Evolutionary conservation across 2,888 invertebrate genomes (phyloP).

Genomic region (Drosophila setosimentum): DNA sequence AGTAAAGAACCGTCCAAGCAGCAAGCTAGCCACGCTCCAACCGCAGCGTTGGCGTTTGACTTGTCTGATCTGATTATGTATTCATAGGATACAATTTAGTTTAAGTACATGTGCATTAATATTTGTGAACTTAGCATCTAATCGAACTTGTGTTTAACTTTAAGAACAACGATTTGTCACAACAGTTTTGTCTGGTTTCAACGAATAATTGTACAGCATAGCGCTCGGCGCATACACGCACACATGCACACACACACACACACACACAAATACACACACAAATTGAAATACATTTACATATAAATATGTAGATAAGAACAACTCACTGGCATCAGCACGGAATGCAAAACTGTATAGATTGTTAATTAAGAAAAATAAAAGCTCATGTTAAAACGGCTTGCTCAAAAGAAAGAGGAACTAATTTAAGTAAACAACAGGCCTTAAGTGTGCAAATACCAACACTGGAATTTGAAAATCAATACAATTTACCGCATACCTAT

Average conservation of each 20-base stretch:
- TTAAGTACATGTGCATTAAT: constrained; percentile 72
- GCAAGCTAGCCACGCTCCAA: constrained; percentile 45
- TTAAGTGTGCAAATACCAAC: constrained; percentile 80
- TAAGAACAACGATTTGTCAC: constrained; percentile 35
- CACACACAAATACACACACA: constrained; percentile 1
- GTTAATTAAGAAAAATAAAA: constrained; percentile 22
- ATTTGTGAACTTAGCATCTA: constrained; percentile 49
- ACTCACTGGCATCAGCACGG: constrained; percentile 21
- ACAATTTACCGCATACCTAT: constrained; percentile 45
- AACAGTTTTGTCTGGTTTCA: constrained; percentile 83
- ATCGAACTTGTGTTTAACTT: constrained; percentile 47
- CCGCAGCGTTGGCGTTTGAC: constrained; percentile 43
- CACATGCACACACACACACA: not conserved
- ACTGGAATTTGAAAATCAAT: constrained; percentile 62
- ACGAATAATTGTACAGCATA: constrained; percentile 48
- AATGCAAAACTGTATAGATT: constrained; percentile 44
- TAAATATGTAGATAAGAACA: constrained; percentile 19
- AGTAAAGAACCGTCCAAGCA: constrained; percentile 76
- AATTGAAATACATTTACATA: not conserved
- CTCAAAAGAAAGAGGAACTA: constrained; percentile 52
- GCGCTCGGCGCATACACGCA: constrained; percentile 43
- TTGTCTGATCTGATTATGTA: constrained; percentile 63
- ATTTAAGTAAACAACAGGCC: constrained; percentile 69
- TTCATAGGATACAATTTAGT: constrained; percentile 62
- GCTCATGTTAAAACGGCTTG: constrained; percentile 57